Conservation (phyloP, 2,113 vertebrate species). For the Neotoma lepida region DNA sequence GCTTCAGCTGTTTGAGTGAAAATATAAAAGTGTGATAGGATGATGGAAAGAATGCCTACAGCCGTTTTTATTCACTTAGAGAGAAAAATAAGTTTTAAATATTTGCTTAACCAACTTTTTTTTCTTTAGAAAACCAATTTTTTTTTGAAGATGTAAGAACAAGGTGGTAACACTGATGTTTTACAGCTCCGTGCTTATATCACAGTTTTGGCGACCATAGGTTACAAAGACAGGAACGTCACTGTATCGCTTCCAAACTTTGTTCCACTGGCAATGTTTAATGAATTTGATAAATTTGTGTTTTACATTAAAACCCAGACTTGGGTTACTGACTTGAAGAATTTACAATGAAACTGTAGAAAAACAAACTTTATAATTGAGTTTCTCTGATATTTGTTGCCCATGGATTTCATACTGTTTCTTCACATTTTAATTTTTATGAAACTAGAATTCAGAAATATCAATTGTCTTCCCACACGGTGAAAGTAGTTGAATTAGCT, state of each 20-base stretch:
- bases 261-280: conserved; percentile 45
- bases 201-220: conserved; percentile 51
- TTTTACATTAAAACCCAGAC: conserved; percentile 58
- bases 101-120: conserved; percentile 65
- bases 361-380: background rate
- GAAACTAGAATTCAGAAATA: conserved; percentile 51
- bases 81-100: conserved; percentile 70
- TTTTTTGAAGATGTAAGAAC: conserved; percentile 48
- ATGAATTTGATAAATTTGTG: conserved; percentile 51
- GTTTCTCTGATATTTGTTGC: conserved; percentile 61
- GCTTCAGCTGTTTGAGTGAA: conserved; percentile 83
- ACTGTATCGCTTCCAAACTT: conserved; percentile 53
- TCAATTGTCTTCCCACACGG: background rate
- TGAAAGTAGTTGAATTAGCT: conserved; percentile 58
- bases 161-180: conserved; percentile 30
- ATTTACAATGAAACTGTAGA: conserved; percentile 58
- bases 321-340: conserved; percentile 64
- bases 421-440: conserved; percentile 59
- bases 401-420: conserved; percentile 43
- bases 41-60: conserved; percentile 80
- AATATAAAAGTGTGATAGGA: conserved; percentile 82
- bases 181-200: conserved; percentile 27
- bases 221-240: conserved; percentile 25
- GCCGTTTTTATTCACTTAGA: conserved; percentile 62
- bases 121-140: background rate